Conservation (phyloP, 2,888 invertebrate species). For the Drosophila limbata region DNA sequence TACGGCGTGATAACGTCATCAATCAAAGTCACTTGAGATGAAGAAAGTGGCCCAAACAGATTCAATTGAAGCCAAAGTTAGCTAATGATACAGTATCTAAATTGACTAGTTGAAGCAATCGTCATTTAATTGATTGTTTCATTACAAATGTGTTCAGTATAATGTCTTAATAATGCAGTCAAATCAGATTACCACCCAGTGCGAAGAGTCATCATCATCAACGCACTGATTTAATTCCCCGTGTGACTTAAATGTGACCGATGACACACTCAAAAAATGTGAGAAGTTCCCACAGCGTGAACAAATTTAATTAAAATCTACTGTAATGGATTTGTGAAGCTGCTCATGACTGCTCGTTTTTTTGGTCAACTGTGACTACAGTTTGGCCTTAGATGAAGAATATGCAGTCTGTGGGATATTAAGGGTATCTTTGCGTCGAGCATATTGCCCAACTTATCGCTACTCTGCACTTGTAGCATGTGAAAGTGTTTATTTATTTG, state of each 20-base stretch:
- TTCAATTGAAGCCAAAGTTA: constrained; percentile 3
- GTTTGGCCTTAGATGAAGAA: background rate
- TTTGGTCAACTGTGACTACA: background rate
- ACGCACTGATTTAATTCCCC: constrained; percentile 12
- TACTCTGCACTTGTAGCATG: constrained; percentile 47
- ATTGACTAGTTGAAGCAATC: constrained; percentile 20
- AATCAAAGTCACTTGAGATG: constrained; percentile 37
- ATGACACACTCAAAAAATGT: constrained; percentile 48
- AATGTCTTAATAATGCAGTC: constrained; percentile 31
- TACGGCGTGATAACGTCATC: constrained; percentile 25
- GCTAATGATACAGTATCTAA: background rate
- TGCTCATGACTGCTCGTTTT: constrained; percentile 1
- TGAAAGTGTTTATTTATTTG: constrained; percentile 69
- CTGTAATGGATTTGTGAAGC: constrained; percentile 28
- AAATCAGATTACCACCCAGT: constrained; percentile 33
- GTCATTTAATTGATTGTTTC: constrained; percentile 5
- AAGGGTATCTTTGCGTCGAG: constrained; percentile 18
- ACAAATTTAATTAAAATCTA: constrained; percentile 67
- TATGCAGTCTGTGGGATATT: too few relatives aligned
- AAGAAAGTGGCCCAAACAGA: constrained; percentile 4
- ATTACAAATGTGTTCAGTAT: constrained; percentile 28
- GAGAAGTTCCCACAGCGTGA: constrained; percentile 61
- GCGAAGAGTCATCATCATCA: constrained; percentile 36
- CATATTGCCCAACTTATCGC: constrained; percentile 33
- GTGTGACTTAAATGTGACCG: constrained; percentile 41